A percentile compares a stretch with the other conserved stretches of the same genome.
phyloP scores from a whole-genome alignment of 2,797 vertebrate genomes.

The Sebastes flavidus region DNA sequence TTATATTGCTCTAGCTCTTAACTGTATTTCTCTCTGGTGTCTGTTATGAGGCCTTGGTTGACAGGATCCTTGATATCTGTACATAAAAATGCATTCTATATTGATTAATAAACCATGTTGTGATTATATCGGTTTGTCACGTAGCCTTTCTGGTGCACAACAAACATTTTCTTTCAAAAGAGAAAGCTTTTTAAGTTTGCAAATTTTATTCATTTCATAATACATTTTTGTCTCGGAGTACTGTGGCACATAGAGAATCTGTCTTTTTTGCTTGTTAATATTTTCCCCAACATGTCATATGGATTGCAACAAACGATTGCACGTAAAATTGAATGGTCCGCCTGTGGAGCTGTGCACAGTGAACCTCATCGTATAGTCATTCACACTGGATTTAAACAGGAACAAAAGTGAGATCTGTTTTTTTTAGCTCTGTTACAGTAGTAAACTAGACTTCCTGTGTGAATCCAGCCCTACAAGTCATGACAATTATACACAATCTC shows the following conservation, averaged over 20 bases:
- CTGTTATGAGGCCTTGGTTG: constrained; percentile 34
- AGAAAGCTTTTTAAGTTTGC: constrained; percentile 61
- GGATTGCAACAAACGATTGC: constrained; percentile 72
- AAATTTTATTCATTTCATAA: constrained; percentile 83
- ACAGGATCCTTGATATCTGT: constrained; percentile 55
- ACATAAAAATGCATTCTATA: constrained; percentile 77
- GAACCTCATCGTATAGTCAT: constrained; percentile 54
- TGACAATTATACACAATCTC: constrained; percentile 66
- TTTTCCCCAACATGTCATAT: constrained; percentile 68
- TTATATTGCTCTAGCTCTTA: constrained; percentile 10
- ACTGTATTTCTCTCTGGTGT: constrained; percentile 42
- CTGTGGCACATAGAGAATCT: constrained; percentile 80
- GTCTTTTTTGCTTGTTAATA: constrained; percentile 76
- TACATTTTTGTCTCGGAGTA: constrained; percentile 75
- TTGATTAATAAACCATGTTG: constrained; percentile 81
- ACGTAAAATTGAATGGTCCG: constrained; percentile 65
- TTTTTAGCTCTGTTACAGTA: constrained; percentile 25
- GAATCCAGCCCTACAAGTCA: constrained; percentile 60
- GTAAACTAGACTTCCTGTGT: constrained; percentile 47
- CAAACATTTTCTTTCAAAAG: constrained; percentile 1
- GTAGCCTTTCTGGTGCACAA: background rate
- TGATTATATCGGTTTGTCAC: constrained; percentile 29
- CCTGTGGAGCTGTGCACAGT: constrained; percentile 64
- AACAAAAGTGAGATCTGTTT: constrained; percentile 36
- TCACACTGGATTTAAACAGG: constrained; percentile 62